Percentiles rank a stretch among this genome's conserved stretches.
Conservation (phyloP, 2,888 invertebrate genomes). For the Junonia oenone region DNA sequence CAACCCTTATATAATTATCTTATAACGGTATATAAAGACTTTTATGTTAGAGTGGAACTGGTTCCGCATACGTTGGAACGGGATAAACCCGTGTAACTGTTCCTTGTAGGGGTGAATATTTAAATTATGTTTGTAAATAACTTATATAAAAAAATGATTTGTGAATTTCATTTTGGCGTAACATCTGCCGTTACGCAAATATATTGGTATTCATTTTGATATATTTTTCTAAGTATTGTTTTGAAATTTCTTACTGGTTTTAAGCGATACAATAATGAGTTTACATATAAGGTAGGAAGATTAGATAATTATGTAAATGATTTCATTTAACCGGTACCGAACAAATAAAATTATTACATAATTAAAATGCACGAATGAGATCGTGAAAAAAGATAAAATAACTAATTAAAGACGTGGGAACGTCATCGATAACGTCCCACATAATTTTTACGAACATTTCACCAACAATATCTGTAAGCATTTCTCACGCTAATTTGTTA, state of each 20-base stretch:
- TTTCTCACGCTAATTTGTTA: conserved; percentile 67
- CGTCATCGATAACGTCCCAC: conserved; percentile 10
- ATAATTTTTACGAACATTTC: conserved; percentile 9
- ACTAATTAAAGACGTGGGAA: conserved; percentile 20
- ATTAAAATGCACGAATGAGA: background rate
- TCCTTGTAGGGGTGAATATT: conserved; percentile 18
- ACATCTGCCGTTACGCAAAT: too few relatives aligned
- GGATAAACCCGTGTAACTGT: conserved; percentile 20
- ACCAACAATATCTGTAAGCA: conserved; percentile 18
- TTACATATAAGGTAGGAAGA: too few relatives aligned
- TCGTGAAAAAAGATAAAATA: background rate
- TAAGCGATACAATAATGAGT: too few relatives aligned
- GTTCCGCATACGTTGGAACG: conserved; percentile 11
- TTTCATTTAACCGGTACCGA: background rate
- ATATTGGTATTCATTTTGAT: too few relatives aligned
- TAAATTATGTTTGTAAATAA: background rate
- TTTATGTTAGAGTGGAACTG: background rate
- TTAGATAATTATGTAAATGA: too few relatives aligned
- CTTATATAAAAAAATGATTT: background rate
- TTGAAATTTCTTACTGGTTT: too few relatives aligned
- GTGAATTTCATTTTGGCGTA: too few relatives aligned
- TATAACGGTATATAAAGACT: conserved; percentile 8
- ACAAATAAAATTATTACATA: background rate
- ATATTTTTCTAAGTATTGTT: too few relatives aligned
- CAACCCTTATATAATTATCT: conserved; percentile 16